phyloP scores from a whole-genome alignment of 92 coral and sea anemone genomes.

The Pocillopora grandis region DNA sequence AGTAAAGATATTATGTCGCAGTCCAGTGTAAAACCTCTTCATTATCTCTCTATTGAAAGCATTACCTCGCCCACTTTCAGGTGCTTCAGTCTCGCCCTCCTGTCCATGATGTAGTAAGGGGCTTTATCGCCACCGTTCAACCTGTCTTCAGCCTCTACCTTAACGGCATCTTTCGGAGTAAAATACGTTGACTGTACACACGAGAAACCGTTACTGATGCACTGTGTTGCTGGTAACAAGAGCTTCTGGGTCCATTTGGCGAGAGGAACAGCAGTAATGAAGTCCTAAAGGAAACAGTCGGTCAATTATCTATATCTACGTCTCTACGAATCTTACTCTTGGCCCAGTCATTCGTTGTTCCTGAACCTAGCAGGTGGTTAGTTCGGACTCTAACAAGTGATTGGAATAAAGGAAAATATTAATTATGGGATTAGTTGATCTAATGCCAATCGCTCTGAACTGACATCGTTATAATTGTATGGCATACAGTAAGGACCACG shows the following conservation, averaged over 20 bases:
- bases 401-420: no score
- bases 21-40: not conserved
- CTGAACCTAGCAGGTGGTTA: not conserved
- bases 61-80: conserved; percentile 70
- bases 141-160: conserved; percentile 69
- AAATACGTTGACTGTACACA: conserved; percentile 66
- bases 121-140: conserved; percentile 60
- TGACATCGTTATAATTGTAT: no score
- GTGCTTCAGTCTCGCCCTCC: conserved; percentile 69
- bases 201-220: conserved; percentile 67
- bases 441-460: no score
- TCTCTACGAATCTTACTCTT: not conserved
- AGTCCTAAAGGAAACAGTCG: conserved; percentile 58
- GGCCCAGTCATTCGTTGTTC: not conserved
- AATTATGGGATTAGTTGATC: no score
- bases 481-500: no score
- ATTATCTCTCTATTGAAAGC: not conserved
- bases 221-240: conserved; percentile 78
- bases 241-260: conserved; percentile 70
- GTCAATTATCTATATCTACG: not conserved
- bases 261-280: conserved; percentile 69
- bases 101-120: conserved; percentile 73
- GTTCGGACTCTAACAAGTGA: no score
- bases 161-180: conserved; percentile 56
- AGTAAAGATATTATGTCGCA: no score